Percentiles rank a stretch among this genome's conserved stretches.
phyloP scores from a whole-genome alignment of 1,140 invertebrate species.

The Platyura marginata region DNA sequence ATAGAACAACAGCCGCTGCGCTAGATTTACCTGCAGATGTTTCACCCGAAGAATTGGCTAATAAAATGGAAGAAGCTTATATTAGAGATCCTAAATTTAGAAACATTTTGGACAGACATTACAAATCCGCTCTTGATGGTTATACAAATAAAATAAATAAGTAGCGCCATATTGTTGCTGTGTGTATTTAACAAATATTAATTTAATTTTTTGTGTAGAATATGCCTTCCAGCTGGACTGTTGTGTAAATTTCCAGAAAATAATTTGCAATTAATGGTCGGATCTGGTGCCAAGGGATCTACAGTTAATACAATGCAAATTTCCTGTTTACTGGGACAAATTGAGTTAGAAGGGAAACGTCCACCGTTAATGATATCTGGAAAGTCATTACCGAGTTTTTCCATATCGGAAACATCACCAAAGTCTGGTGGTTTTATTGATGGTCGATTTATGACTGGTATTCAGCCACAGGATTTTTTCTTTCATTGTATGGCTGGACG shows the following conservation, averaged over 20 bases:
- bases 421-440: conserved; percentile 92
- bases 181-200: neutral
- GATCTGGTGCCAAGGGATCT: conserved; percentile 96
- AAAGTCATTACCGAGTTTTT: conserved; percentile 80
- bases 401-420: conserved; percentile 76
- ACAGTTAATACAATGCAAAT: conserved; percentile 95
- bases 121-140: conserved; percentile 64
- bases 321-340: conserved; percentile 90
- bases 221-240: conserved; percentile 64
- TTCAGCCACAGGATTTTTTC: conserved; percentile 95
- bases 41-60: conserved; percentile 32
- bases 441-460: conserved; percentile 91
- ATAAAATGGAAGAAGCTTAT: conserved; percentile 50
- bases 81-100: conserved; percentile 57
- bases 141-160: conserved; percentile 84
- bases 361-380: conserved; percentile 91
- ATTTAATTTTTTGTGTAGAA: conserved; percentile 12
- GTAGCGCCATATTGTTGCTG: conserved; percentile 19
- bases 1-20: conserved; percentile 44
- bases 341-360: conserved; percentile 93
- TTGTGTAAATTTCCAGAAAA: conserved; percentile 81
- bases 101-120: conserved; percentile 60
- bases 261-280: conserved; percentile 94
- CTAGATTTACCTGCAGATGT: conserved; percentile 43
- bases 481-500: conserved; percentile 99